phyloP scores from a whole-genome alignment of 2,113 vertebrate genomes.

The Dicentrarchus labrax region DNA sequence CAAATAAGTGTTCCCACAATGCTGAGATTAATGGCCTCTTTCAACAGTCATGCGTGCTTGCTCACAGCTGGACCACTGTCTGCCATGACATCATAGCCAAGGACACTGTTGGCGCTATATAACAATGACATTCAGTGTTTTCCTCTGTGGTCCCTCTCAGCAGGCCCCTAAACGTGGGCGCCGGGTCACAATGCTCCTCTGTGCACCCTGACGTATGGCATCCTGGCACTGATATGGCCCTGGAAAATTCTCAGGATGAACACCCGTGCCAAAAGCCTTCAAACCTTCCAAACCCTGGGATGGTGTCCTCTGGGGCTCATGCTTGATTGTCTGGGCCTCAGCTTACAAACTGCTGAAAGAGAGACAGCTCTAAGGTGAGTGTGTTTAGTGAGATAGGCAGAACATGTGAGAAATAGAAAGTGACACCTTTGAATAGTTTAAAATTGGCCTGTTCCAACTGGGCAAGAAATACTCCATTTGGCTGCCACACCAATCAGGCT shows the following conservation, averaged over 20 bases:
- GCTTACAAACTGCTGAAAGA: conserved; percentile 45
- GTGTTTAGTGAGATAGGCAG: conserved; percentile 28
- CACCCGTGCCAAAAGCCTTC: conserved; percentile 47
- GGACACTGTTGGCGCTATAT: conserved; percentile 47
- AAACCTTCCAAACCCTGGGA: conserved; percentile 51
- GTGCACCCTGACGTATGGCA: conserved; percentile 73
- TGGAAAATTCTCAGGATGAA: conserved; percentile 57
- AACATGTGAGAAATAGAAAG: conserved; percentile 19
- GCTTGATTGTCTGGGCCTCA: conserved; percentile 31
- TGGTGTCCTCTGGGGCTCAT: conserved; percentile 40
- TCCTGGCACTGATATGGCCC: conserved; percentile 61
- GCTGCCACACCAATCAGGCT: conserved; percentile 26
- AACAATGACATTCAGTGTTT: conserved; percentile 80
- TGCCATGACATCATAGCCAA: conserved; percentile 69
- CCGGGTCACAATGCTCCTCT: conserved; percentile 76
- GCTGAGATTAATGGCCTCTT: conserved; percentile 24
- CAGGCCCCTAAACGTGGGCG: conserved; percentile 69
- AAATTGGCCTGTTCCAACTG: conserved; percentile 9
- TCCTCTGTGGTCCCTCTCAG: conserved; percentile 63
- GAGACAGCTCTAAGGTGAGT: conserved; percentile 52
- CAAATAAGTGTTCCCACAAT: not conserved
- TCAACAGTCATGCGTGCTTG: conserved; percentile 32
- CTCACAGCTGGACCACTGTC: conserved; percentile 74
- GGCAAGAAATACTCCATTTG: conserved; percentile 22
- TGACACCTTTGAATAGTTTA: conserved; percentile 31